Conservation (phyloP, 1,140 invertebrate species). For the Caenorhabditis remanei region DNA sequence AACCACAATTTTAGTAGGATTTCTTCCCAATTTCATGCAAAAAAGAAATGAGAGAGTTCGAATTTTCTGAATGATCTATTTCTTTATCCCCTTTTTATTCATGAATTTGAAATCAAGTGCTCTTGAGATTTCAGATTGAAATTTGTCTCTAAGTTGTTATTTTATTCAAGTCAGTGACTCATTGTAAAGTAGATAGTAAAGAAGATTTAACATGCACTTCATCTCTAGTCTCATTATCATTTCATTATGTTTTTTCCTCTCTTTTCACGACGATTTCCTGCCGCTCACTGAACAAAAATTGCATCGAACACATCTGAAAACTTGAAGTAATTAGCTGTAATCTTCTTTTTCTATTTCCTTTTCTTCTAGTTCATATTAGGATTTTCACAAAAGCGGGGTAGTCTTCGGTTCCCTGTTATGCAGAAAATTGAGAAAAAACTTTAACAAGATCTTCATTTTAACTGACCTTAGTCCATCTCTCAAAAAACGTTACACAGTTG, state of each 20-base stretch:
- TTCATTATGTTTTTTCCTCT: conserved; percentile 13
- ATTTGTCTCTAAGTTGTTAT: background rate
- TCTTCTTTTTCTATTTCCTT: background rate
- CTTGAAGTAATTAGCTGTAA: background rate
- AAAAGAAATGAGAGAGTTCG: no score
- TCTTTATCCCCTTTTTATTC: no score
- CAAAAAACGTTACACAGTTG: no score
- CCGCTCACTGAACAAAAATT: background rate
- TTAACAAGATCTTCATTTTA: no score
- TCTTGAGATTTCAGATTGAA: background rate
- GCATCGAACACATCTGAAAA: background rate
- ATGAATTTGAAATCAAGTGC: no score
- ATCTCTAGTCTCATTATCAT: background rate
- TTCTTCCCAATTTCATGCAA: no score
- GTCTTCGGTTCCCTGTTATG: background rate
- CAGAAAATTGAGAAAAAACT: no score
- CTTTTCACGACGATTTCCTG: background rate
- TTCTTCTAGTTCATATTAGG: background rate
- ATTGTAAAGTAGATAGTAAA: background rate
- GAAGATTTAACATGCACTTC: background rate
- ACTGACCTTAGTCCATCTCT: no score
- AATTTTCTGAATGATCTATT: no score
- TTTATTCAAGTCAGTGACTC: background rate
- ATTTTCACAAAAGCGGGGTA: background rate
- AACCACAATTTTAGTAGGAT: no score